Base-by-base conservation (phyloP, 1,140 invertebrate genomes). In the Ladona fulva region DNA sequence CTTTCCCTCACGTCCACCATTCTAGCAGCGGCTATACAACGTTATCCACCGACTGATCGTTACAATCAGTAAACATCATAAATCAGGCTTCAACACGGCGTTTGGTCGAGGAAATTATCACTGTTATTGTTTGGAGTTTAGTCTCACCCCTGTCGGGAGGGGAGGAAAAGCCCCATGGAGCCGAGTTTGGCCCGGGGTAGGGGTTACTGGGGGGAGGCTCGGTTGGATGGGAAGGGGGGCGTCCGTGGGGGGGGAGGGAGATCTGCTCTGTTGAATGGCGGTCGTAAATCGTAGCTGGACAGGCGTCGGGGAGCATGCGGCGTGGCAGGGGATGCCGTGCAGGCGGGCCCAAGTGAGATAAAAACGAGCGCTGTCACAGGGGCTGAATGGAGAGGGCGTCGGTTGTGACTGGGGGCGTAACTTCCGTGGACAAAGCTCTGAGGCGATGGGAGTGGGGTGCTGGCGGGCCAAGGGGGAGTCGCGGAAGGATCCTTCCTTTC, bases 11-110 rank as follows among this genome's bases (percentile, higher is more conserved):
- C 14, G n/a, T 22, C 52, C 52, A 16, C 52, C 52, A 66, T 66
- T 66, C 52, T 66, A 66, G 52, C 52, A 22, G 52, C 52, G 12
- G n/a, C 52, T 6, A 66, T 66, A 66, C 52, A 66, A 66, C 52
- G 52, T 66, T 66, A 66, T 66, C 52, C 52, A 66, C 52, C 52
- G 52, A 66, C 16, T 66, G 52, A 66, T 66, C 52, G 52, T 66
- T 12, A 66, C 52, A 66, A 66, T 66, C 52, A 22, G 52, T 66
- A 66, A 66, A 66, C 52, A 66, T 66, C 52, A 66, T 66, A 66
- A 66, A 66, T 66, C 52, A 66, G 52, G 52, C 52, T 66, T 66
- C 52, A 66, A 66, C 52, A 66, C 52, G 52, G 52, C 52, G 52
- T 66, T 66, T 22, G 52, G 52, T 66, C 52, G 12, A 66, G 52